Evolutionary conservation across 2,113 vertebrate species (phyloP).

Genomic region (Gobio gobio): DNA sequence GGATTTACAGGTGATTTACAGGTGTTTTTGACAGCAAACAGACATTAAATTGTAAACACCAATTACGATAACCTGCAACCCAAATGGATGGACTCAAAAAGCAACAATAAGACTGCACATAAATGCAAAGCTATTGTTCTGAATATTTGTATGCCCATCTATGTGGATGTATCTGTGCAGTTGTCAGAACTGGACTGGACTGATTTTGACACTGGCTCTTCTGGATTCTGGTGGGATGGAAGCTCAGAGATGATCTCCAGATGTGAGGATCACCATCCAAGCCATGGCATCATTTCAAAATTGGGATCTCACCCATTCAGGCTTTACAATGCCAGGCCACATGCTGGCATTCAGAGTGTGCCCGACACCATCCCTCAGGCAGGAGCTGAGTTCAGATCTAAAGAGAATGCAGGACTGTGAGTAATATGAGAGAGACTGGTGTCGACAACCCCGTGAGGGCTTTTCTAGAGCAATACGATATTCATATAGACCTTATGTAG

Average conservation of each 20-base stretch:
- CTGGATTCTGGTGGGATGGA: neutral
- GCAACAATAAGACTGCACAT: neutral
- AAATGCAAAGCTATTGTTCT: neutral
- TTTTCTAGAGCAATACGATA: neutral
- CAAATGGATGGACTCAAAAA: neutral
- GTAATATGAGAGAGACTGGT: neutral
- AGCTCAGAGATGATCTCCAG: constrained; percentile 12
- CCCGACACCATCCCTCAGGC: neutral
- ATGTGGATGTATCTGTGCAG: neutral
- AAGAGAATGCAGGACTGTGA: neutral
- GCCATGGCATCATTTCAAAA: constrained; percentile 29
- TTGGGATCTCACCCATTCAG: neutral
- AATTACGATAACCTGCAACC: neutral
- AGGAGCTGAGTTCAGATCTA: neutral
- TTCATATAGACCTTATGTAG: neutral
- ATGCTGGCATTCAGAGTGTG: neutral
- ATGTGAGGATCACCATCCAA: neutral
- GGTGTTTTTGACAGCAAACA: too few relatives aligned
- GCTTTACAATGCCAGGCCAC: neutral
- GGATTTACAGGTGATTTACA: too few relatives aligned
- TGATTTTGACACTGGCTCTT: neutral
- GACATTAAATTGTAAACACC: too few relatives aligned
- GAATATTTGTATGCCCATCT: neutral
- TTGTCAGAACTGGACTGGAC: neutral
- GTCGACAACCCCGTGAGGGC: neutral